Evolutionary conservation across 2,113 vertebrate genomes (phyloP), one percentile per base, ranked within the genome.

Genomic region (Corythoichthys intestinalis): DNA sequence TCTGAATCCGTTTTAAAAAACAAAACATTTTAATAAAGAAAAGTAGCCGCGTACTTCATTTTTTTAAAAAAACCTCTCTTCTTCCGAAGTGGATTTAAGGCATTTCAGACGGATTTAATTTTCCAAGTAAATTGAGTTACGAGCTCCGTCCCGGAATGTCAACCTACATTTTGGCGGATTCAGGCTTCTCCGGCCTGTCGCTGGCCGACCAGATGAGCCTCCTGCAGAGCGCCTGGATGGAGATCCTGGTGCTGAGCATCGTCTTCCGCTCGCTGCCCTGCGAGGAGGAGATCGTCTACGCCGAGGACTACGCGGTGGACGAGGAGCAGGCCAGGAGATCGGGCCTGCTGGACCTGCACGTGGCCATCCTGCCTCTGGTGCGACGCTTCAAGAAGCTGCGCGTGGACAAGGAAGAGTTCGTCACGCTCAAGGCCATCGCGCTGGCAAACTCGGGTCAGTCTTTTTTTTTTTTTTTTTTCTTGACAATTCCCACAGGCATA

Each of bases 161-260:
- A 14, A 1, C 1, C 56, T n/a, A 41, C 6, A 6, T 17, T 6
- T 6, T 64, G 37, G 65, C 14, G 59, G 11, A 14, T 53, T 35
- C 84, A 98, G 96, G 96, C 50, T 96, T 97, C 89, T 95, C 94
- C 17, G 92, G 84, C 47, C 94, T 98, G n/a, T 96, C 95, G 0
- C 90, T 98, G 81, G 94, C 93, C 35, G 96, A 98, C 88, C 96
- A 98, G 93, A 98, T 98, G 96, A 95, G 94, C 84, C 90, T 98
- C 34, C 89, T 98, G 84, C 96, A 98, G 91, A 96, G 95, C 0
- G 94, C 95, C 79, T 98, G 96, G 96, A 98, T 97, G 96, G 96
- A 98, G 91, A 95, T 96, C 81, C 93, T 98, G 74, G 94, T 97
- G 74, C 85, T 98, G 86, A 94, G 95, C 71, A 93, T 98, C 6